phyloP scores from a whole-genome alignment of 23 tunicate species.

The Trididemnum clinides region DNA sequence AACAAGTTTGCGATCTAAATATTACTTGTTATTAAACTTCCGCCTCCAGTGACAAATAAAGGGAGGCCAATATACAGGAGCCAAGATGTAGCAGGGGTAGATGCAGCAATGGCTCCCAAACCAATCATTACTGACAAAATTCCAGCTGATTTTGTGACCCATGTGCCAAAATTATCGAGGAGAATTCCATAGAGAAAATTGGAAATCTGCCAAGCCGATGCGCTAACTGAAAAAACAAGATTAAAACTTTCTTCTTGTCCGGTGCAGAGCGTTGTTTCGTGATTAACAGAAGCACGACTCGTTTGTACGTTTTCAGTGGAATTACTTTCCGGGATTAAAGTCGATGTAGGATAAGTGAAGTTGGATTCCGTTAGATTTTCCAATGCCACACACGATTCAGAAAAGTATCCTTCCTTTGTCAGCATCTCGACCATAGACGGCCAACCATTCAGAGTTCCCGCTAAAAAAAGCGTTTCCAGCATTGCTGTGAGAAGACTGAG shows the following conservation, averaged over 20 bases:
- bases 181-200: slow-evolving; percentile 41
- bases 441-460: slow-evolving; percentile 64
- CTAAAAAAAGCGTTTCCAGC: slow-evolving; percentile 39
- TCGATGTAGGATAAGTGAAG: not conserved
- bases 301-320: not conserved
- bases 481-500: slow-evolving; percentile 39
- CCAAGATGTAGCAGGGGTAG: slow-evolving; percentile 37
- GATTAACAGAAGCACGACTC: not conserved
- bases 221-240: slow-evolving; percentile 32
- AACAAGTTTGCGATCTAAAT: slow-evolving; percentile 58
- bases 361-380: not conserved
- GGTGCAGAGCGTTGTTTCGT: not conserved
- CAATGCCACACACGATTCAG: not conserved
- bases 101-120: slow-evolving; percentile 6
- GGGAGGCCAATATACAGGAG: slow-evolving; percentile 35
- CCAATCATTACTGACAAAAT: slow-evolving; percentile 28
- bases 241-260: slow-evolving; percentile 28
- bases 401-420: slow-evolving; percentile 39
- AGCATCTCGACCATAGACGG: slow-evolving; percentile 48
- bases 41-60: slow-evolving; percentile 42
- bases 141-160: slow-evolving; percentile 38
- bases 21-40: slow-evolving; percentile 35
- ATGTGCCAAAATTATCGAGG: slow-evolving; percentile 50
- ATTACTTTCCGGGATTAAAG: not conserved
- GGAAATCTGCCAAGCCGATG: slow-evolving; percentile 29